A percentile compares a stretch with the other conserved stretches of the same genome.
Conservation (phyloP, 2,113 vertebrate species). For the Indicator indicator region DNA sequence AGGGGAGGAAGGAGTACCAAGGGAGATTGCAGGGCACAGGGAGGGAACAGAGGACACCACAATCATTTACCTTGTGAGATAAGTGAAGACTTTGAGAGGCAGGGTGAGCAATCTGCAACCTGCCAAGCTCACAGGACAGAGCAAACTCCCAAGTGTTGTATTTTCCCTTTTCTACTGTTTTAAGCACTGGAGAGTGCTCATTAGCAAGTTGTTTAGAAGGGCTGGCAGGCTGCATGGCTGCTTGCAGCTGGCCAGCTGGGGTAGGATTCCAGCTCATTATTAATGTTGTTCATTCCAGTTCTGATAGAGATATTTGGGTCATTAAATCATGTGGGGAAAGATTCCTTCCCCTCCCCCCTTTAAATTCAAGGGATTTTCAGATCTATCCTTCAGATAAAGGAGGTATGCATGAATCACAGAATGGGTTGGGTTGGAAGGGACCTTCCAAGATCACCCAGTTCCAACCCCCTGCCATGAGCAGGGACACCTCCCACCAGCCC, state of each 20-base stretch:
- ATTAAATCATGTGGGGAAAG: neutral
- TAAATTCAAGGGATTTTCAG: neutral
- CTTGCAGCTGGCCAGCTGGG: neutral
- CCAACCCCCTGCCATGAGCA: no score
- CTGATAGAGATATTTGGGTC: neutral
- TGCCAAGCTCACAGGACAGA: neutral
- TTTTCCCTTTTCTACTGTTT: neutral
- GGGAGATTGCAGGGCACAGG: neutral
- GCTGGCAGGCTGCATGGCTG: neutral
- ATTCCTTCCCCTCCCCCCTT: neutral
- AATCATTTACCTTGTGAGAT: neutral
- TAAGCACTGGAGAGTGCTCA: neutral
- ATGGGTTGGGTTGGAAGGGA: no score
- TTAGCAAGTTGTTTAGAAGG: neutral
- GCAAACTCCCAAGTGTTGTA: no score
- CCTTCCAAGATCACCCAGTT: no score
- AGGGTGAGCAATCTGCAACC: neutral
- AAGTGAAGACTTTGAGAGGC: neutral
- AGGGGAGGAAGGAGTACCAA: neutral
- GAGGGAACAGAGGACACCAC: neutral
- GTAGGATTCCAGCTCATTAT: neutral
- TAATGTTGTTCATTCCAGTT: neutral
- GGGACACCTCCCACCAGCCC: no score
- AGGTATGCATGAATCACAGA: no score
- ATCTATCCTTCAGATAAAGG: neutral